Percentiles rank a stretch among this genome's conserved stretches.
phyloP scores from a whole-genome alignment of 1,140 invertebrate genomes.

The Diabrotica virgifera region DNA sequence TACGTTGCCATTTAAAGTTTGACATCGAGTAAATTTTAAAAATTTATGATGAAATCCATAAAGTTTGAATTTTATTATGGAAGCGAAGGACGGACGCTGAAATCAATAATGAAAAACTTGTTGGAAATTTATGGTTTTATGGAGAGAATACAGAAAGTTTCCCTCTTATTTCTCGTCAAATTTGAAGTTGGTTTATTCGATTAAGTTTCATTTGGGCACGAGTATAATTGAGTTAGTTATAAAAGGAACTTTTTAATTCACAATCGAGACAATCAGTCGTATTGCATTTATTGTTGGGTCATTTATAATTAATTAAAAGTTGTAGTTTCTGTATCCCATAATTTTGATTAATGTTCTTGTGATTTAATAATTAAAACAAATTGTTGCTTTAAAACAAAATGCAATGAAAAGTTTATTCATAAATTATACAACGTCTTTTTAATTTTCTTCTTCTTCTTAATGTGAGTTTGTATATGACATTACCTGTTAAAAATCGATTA shows the following conservation, averaged over 20 bases:
- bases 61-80: slow-evolving; percentile 3
- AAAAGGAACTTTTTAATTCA: not conserved
- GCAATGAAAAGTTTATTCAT: too few species aligned
- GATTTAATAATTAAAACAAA: too few species aligned
- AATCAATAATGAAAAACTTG: slow-evolving; percentile 1
- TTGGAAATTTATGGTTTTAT: slow-evolving; percentile 3
- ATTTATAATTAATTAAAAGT: too few species aligned
- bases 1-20: not conserved
- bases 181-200: not conserved
- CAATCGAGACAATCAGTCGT: not conserved
- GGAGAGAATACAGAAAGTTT: slow-evolving; percentile 2
- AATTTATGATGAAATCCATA: slow-evolving; percentile 1
- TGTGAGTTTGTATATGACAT: too few species aligned
- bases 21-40: not conserved
- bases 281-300: not conserved
- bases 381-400: too few species aligned
- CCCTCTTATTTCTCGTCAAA: not conserved
- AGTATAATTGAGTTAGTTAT: slow-evolving; percentile 1
- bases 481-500: too few species aligned
- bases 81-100: slow-evolving; percentile 1
- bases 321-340: too few species aligned
- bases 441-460: too few species aligned
- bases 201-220: slow-evolving; percentile 2
- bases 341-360: too few species aligned
- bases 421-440: too few species aligned